Base-by-base conservation (phyloP, 2,888 invertebrate species). In the Sussaba pulchella region DNA sequence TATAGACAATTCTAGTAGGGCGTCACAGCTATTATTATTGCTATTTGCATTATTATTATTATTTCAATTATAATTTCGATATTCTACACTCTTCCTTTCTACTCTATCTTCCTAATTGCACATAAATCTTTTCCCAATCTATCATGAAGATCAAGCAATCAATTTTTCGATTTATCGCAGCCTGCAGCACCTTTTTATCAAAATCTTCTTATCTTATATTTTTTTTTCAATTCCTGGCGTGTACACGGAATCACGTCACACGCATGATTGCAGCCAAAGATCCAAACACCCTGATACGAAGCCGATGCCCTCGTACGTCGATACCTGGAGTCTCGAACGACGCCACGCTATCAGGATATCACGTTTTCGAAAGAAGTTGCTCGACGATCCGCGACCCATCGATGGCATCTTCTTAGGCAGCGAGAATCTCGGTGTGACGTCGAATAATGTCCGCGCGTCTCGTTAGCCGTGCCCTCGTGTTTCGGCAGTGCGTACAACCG, bases 391-490 rank as follows among this genome's bases (percentile, higher is more conserved):
- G n/a, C n/a, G n/a, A n/a, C n/a, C n/a, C n/a, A n/a, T n/a, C n/a
- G n/a, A n/a, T n/a, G n/a, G n/a, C n/a, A n/a, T n/a, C n/a, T n/a
- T n/a, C n/a, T n/a, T n/a, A n/a, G n/a, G n/a, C n/a, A n/a, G n/a
- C n/a, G n/a, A n/a, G n/a, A n/a, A n/a, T n/a, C n/a, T n/a, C n/a
- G n/a, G 41, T 61, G 41, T 41, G 61, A 41, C 47, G 36, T 63
- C 41, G 2, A 72, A 78, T 78, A 67, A 78, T 73, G 67, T 67
- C 36, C 67, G 59, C 21, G 61, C 67, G 52, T 36, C 66, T 78
- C 52, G 72, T 78, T 78, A 67, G 2, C 6, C 31, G 59, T n/a
- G 59, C n/a, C 10, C 26, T 19, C 64, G 31, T 61, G 54, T 31
- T 9, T 21, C 14, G 41, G 17, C 9, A 24, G 24, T n/a, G n/a